Evolutionary conservation across 2,888 invertebrate species (phyloP).

Genomic region (Lomographa bimaculata): DNA sequence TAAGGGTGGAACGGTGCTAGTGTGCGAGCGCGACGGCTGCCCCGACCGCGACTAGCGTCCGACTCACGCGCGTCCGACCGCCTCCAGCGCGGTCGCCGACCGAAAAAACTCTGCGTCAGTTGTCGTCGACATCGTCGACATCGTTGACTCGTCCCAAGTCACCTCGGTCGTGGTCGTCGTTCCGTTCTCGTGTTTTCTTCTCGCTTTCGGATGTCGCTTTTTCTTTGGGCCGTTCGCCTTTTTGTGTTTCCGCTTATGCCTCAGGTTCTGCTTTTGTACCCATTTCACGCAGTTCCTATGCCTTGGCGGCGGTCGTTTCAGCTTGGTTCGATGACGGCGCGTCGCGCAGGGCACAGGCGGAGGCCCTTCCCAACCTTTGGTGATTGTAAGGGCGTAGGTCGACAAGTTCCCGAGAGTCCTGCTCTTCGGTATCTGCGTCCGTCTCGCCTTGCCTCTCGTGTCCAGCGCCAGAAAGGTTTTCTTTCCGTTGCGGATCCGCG

Average conservation of each 20-base stretch:
- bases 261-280: conserved; percentile 71
- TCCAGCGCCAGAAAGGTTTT: conserved; percentile 91
- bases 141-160: conserved; percentile 78
- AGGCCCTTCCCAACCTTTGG: conserved; percentile 63
- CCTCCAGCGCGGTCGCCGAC: conserved; percentile 82
- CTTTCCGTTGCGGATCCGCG: conserved; percentile 85
- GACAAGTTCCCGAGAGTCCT: conserved; percentile 89
- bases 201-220: conserved; percentile 82
- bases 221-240: conserved; percentile 76
- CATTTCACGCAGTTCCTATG: conserved; percentile 76
- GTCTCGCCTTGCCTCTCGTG: conserved; percentile 88
- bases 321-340: conserved; percentile 70
- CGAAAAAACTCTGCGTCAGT: conserved; percentile 83
- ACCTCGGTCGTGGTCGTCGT: conserved; percentile 76
- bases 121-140: conserved; percentile 79
- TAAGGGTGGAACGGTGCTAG: conserved; percentile 79
- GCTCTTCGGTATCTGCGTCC: conserved; percentile 87
- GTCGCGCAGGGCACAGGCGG: conserved; percentile 64
- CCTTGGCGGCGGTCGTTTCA: conserved; percentile 69
- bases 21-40: conserved; percentile 79
- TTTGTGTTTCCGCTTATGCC: conserved; percentile 78
- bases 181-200: conserved; percentile 75
- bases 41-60: conserved; percentile 72
- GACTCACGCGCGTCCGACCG: conserved; percentile 79
- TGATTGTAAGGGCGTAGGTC: conserved; percentile 87